Percentiles rank a stretch among this genome's conserved stretches.
These are phyloP conservation scores for Megaustenia siamemsis DNA, from an alignment of 2,888 invertebrate species.

Conservation along the genomic window DNA sequence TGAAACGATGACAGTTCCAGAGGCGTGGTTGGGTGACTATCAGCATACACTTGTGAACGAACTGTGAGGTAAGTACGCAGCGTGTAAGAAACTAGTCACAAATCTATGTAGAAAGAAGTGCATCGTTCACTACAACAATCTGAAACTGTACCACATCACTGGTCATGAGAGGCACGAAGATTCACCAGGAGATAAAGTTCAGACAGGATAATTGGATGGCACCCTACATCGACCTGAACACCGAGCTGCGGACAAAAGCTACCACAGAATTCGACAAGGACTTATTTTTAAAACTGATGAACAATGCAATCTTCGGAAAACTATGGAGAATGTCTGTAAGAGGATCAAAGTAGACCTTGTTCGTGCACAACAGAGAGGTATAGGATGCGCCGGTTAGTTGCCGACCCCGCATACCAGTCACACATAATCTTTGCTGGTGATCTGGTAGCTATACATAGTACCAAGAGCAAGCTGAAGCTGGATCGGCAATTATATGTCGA, in stretches of 20 bases:
- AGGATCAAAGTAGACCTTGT: background rate
- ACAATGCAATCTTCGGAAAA: conserved; percentile 5
- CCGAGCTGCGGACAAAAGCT: conserved; percentile 65
- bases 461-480: background rate
- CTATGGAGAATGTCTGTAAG: conserved; percentile 20
- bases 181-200: conserved; percentile 73
- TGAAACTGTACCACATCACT: conserved; percentile 68
- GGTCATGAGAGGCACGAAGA: conserved; percentile 63
- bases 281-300: conserved; percentile 57
- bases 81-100: conserved; percentile 10
- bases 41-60: background rate
- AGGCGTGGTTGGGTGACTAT: conserved; percentile 30
- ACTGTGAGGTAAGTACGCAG: background rate
- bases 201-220: conserved; percentile 61
- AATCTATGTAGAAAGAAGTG: background rate
- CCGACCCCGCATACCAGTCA: background rate
- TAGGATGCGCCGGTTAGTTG: background rate
- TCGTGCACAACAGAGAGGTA: background rate
- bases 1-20: conserved; percentile 59
- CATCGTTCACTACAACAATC: conserved; percentile 72
- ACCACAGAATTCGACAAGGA: conserved; percentile 55
- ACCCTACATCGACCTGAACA: conserved; percentile 39
- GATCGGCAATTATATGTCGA: background rate
- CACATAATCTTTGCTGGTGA: background rate
- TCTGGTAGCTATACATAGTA: background rate